Conservation (phyloP, 1,140 invertebrate genomes). For the Goniozus legneri region DNA sequence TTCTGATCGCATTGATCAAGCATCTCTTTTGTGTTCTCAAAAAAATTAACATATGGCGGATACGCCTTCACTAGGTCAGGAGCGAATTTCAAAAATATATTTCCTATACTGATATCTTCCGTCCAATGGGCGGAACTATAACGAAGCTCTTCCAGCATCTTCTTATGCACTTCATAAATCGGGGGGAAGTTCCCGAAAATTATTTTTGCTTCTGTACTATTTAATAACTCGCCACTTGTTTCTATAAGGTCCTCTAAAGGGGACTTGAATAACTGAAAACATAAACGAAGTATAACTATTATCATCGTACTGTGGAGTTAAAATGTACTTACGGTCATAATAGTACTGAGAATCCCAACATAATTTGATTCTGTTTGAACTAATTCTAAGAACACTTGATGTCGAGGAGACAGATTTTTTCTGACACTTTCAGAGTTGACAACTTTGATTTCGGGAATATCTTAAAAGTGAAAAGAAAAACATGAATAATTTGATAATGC, state of each 20-base stretch:
- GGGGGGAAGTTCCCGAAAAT: constrained; percentile 95
- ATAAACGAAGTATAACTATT: too few species aligned
- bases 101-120: constrained; percentile 82
- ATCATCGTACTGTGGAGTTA: too few species aligned
- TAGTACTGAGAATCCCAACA: constrained; percentile 89
- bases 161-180: constrained; percentile 88
- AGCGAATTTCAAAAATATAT: constrained; percentile 81
- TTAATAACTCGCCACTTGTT: constrained; percentile 73
- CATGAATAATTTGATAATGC: neutral
- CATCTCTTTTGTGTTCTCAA: constrained; percentile 93
- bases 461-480: constrained; percentile 21
- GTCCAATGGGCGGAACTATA: constrained; percentile 71
- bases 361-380: constrained; percentile 97
- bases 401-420: constrained; percentile 71
- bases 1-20: constrained; percentile 84
- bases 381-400: constrained; percentile 89
- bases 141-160: constrained; percentile 76
- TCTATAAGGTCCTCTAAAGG: constrained; percentile 82
- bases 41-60: constrained; percentile 96
- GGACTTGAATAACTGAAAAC: constrained; percentile 82
- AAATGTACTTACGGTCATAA: constrained; percentile 72
- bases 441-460: constrained; percentile 56
- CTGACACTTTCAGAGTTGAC: constrained; percentile 59
- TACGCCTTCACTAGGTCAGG: constrained; percentile 86
- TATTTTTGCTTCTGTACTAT: constrained; percentile 88